Conservation (phyloP, 2,888 invertebrate species). For the Hyalella azteca region DNA sequence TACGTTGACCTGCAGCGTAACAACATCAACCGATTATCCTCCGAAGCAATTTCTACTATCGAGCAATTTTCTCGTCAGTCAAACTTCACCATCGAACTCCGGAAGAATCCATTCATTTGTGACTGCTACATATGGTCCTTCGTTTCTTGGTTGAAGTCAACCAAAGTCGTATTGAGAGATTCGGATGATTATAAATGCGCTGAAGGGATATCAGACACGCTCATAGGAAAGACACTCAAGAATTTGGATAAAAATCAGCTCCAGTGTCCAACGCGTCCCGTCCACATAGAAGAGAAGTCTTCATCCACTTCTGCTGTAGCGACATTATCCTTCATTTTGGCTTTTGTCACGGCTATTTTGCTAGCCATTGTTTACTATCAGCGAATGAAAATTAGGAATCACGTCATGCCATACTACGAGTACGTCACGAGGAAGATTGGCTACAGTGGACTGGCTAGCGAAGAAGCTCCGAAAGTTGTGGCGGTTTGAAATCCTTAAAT, state of each 20-base stretch:
- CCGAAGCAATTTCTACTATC: slow-evolving; percentile 63
- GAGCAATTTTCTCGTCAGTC: slow-evolving; percentile 67
- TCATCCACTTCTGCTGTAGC: slow-evolving; percentile 42
- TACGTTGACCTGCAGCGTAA: slow-evolving; percentile 75
- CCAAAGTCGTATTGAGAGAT: slow-evolving; percentile 60
- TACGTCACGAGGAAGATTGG: slow-evolving; percentile 59
- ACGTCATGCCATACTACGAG: slow-evolving; percentile 59
- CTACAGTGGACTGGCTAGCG: slow-evolving; percentile 54
- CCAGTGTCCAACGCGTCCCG: background rate
- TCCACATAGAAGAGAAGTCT: background rate
- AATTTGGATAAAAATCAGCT: background rate
- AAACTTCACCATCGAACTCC: slow-evolving; percentile 70
- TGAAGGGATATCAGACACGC: slow-evolving; percentile 44
- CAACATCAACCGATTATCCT: slow-evolving; percentile 64
- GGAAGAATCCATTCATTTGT: slow-evolving; percentile 74
- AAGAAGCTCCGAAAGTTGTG: slow-evolving; percentile 55
- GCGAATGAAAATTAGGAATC: slow-evolving; percentile 32
- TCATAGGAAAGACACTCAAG: slow-evolving; percentile 37
- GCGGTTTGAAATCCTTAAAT: slow-evolving; percentile 52
- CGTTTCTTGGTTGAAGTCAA: slow-evolving; percentile 71
- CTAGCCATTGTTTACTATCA: slow-evolving; percentile 52
- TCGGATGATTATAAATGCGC: slow-evolving; percentile 40
- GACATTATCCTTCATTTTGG: slow-evolving; percentile 47
- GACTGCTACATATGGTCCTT: slow-evolving; percentile 69
- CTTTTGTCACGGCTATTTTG: slow-evolving; percentile 47